Evolutionary conservation across 2,888 invertebrate species (phyloP).

Genomic region (Metellina segmentata): DNA sequence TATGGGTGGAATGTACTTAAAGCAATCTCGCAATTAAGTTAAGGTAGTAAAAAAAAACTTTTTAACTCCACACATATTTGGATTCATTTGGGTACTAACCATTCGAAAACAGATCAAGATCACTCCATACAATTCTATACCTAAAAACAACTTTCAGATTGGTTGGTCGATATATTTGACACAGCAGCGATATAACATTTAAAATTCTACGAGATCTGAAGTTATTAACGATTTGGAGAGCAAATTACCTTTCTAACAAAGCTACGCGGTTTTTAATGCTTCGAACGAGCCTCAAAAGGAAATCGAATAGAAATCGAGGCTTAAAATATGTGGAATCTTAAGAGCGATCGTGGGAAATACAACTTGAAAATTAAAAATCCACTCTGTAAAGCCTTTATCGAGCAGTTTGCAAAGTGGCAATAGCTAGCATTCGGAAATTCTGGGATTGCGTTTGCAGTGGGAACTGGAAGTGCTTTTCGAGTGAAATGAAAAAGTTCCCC

Average conservation of each 20-base stretch:
- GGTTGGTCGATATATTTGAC: too few species aligned
- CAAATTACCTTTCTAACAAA: background rate
- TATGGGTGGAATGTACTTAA: too few species aligned
- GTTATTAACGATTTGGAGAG: background rate
- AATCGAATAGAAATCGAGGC: background rate
- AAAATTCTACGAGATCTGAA: too few species aligned
- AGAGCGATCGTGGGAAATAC: background rate
- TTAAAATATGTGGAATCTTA: background rate
- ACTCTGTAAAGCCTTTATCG: conserved; percentile 23
- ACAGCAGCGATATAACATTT: too few species aligned
- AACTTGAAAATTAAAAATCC: conserved; percentile 32
- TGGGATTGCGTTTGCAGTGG: conserved; percentile 20
- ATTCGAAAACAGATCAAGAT: too few species aligned
- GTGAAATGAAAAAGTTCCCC: conserved; percentile 53
- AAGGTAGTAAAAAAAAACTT: too few species aligned
- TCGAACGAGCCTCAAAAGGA: background rate
- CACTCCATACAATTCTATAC: too few species aligned
- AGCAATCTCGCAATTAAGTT: too few species aligned
- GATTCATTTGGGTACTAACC: too few species aligned
- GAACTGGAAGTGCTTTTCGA: conserved; percentile 40
- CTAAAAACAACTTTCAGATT: too few species aligned
- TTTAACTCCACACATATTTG: too few species aligned
- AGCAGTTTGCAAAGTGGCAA: conserved; percentile 37
- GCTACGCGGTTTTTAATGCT: background rate
- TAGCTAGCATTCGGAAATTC: conserved; percentile 31